phyloP scores from a whole-genome alignment of 30 jellyfish, hydroid and myxozoan species.

The Hydractinia echinata region DNA sequence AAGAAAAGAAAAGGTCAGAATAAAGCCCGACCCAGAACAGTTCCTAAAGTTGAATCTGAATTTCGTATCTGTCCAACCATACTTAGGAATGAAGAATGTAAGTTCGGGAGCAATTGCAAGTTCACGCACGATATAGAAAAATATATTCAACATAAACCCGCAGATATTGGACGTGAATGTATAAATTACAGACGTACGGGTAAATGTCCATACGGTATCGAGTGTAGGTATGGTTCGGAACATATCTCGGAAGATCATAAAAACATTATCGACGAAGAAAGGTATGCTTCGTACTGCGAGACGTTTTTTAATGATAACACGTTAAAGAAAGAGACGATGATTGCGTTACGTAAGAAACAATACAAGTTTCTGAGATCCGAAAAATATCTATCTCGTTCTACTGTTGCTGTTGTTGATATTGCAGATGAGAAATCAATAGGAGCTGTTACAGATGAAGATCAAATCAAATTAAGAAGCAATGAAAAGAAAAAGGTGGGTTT shows the following conservation, averaged over 20 bases:
- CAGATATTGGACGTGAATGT: constrained; percentile 62
- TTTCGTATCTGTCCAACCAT: constrained; percentile 73
- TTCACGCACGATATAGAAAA: constrained; percentile 47
- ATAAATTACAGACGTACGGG: constrained; percentile 50
- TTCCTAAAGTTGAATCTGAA: constrained; percentile 42
- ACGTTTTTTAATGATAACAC: background rate
- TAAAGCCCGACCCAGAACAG: constrained; percentile 79
- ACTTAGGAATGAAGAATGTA: constrained; percentile 39
- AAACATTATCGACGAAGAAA: constrained; percentile 47
- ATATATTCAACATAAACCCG: constrained; percentile 48
- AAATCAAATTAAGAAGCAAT: constrained; percentile 9
- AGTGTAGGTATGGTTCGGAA: constrained; percentile 62
- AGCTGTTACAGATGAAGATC: constrained; percentile 29
- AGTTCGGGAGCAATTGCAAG: constrained; percentile 43
- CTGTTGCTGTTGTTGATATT: background rate
- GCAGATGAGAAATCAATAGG: constrained; percentile 18
- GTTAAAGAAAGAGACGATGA: constrained; percentile 32
- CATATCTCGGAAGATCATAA: constrained; percentile 52
- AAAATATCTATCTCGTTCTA: constrained; percentile 7
- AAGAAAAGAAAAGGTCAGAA: constrained; percentile 78
- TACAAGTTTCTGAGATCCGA: constrained; percentile 45
- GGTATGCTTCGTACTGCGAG: constrained; percentile 7
- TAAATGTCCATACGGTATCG: constrained; percentile 70
- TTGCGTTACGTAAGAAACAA: constrained; percentile 44
- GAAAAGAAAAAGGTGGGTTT: constrained; percentile 46